Evolutionary conservation across 2,113 vertebrate species (phyloP).

Genomic region (Gallinago undulata): DNA sequence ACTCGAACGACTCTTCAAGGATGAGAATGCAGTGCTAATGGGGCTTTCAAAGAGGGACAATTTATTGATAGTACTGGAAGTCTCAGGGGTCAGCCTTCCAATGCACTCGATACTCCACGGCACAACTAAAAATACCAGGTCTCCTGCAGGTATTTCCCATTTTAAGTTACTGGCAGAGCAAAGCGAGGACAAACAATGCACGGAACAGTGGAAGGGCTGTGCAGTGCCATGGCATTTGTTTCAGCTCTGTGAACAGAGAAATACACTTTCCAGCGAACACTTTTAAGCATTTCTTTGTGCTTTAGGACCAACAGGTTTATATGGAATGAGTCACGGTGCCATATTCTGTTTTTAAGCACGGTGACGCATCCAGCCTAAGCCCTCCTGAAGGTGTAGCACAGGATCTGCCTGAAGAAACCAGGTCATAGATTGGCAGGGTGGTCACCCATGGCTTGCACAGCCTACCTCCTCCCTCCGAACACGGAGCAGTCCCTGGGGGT

Average conservation of each 20-base stretch:
- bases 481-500: too few relatives aligned
- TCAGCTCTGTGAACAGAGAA: neutral
- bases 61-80: neutral
- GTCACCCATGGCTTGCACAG: neutral
- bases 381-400: neutral
- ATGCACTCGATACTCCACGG: neutral
- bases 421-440: too few relatives aligned
- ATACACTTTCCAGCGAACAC: neutral
- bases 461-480: neutral
- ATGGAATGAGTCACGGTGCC: neutral
- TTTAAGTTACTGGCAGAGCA: neutral
- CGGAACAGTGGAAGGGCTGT: neutral
- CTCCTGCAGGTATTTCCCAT: slow-evolving; percentile 23
- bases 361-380: neutral
- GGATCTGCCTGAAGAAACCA: neutral
- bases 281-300: neutral
- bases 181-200: neutral
- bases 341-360: neutral
- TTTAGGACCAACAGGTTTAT: neutral
- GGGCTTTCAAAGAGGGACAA: neutral
- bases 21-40: neutral
- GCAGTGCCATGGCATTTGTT: neutral
- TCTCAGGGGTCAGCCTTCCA: neutral
- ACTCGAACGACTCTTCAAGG: neutral
- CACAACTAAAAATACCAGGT: neutral